Base-by-base conservation (phyloP, 1,140 invertebrate species). In the Saccostrea glomerata region DNA sequence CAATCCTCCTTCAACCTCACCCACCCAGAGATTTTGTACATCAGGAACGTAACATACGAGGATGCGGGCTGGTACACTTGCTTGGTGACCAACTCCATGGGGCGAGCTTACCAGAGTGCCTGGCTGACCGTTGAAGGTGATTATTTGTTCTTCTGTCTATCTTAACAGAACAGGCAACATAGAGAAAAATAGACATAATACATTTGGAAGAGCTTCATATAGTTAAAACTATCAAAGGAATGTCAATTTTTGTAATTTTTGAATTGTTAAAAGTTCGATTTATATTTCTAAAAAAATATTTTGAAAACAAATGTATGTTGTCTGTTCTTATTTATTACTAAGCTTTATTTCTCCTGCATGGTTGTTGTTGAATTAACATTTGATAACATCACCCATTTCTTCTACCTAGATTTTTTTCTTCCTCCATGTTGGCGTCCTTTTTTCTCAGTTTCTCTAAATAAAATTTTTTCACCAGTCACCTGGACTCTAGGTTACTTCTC, bases 61-160 rank as follows among this genome's bases (percentile, higher is more conserved):
- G 97, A 98, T 92, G 97, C 98, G 94, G 98, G 98, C 1, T 98
- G 97, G 97, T 99, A 99, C 93, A 97, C 97, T 0, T 99, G 98
- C 93, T 96, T 98, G 7, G 98, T 97, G 0, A 96, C 97, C 5
- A 99, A 98, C 94, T 96, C 96, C 63, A 95, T 98, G 17, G 98
- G 98, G 0, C 96, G 96, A 47, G 96, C 97, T 0, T 96, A 97
- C 82, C 96, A 96, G 55, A 98, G 97, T 92, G 98, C 98, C 17
- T 99, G 98, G 94, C 95, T 99, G 1, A 96, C 96, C 77, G 98
- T 99, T 15, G 66, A 91, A 89, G 91, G 91, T 93, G 87, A 89
- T 58, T 89, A 77, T 30, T 9, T 66, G 6, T 20, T 66, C 70
- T 77, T 12, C 15, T 40, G 70, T 77, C 13, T 15, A 30, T 36